Base-by-base conservation (phyloP, 1,140 invertebrate genomes). In the Trachymyrmex septentrionalis region DNA sequence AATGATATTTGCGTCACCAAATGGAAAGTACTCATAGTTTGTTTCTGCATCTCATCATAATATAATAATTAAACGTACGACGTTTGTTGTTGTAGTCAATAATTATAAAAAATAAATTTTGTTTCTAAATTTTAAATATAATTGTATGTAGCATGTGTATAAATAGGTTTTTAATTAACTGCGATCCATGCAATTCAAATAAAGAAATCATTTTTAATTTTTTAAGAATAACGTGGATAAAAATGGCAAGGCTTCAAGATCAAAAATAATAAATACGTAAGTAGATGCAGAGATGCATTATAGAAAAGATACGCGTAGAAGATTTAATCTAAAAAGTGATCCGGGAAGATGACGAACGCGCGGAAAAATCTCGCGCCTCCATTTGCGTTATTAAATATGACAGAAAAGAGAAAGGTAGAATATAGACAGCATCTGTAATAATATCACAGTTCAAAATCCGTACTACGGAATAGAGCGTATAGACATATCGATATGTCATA, bases 401-500 rank as follows among this genome's bases (percentile, higher is more conserved):
- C 24, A 30, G n/a, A 19, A 30, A 21, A 3, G 61, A 67, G 16
- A 57, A 72, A n/a, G 16, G 27, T 27, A 24, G 24, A 72, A n/a
- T 16, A 19, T 27, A 24, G 24, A 72, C 5, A 50, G n/a, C 14
- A n/a, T 5, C 21, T 72, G 67, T 61, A 73, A 61, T 75, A 82
- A 82, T 69, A 69, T 73, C 19, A 44, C 30, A n/a, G 12, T 24
- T 38, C 27, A 44, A 73, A 73, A 73, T 82, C 24, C 55, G 19
- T 48, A 59, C 38, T 82, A 38, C 34, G 27, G 53, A 73, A 72
- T 59, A 73, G 24, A 82, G 38, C 30, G 19, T 73, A 84, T 61
- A 84, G 55, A 73, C 80, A 50, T 75, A 84, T 84, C 80, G 69
- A 82, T 73, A 82, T 82, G 80, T 84, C 69, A 61, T 50, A 84